Percentiles rank a stretch among this genome's conserved stretches.
These are phyloP conservation scores for Anas capensis DNA, from an alignment of 2,797 vertebrate species.

Conservation along the genomic window DNA sequence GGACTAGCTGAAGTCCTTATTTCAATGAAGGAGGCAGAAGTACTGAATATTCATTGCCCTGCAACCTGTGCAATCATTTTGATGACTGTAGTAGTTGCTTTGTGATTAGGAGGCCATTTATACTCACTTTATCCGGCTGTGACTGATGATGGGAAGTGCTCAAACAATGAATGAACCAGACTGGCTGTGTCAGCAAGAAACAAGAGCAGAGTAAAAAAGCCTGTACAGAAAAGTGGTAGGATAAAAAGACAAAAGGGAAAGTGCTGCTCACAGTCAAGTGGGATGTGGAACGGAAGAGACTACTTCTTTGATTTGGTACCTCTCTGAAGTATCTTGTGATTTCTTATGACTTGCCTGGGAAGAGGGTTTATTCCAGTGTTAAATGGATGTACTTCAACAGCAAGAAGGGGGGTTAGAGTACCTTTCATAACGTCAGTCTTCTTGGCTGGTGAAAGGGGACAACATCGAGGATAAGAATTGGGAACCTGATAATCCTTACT, in stretches of 20 bases:
- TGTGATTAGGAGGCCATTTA: background rate
- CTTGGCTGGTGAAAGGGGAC: background rate
- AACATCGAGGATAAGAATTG: background rate
- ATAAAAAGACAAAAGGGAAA: constrained; percentile 22
- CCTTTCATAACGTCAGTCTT: background rate
- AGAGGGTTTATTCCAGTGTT: background rate
- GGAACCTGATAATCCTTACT: background rate
- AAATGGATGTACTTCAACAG: background rate
- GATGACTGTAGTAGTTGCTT: background rate
- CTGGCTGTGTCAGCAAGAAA: constrained; percentile 36
- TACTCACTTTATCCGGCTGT: background rate
- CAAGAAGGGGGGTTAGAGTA: background rate
- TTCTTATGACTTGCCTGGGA: background rate
- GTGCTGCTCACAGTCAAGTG: background rate
- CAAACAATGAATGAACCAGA: constrained; percentile 43
- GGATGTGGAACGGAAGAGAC: background rate
- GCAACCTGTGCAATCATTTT: constrained; percentile 6
- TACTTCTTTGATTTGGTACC: background rate
- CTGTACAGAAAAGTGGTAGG: background rate
- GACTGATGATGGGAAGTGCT: background rate
- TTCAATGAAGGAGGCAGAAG: background rate
- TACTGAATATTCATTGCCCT: constrained; percentile 32
- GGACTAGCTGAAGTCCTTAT: background rate
- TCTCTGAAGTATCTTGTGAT: background rate
- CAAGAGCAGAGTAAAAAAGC: background rate